phyloP scores from a whole-genome alignment of 2,888 invertebrate genomes.

The Coenonympha arcania region DNA sequence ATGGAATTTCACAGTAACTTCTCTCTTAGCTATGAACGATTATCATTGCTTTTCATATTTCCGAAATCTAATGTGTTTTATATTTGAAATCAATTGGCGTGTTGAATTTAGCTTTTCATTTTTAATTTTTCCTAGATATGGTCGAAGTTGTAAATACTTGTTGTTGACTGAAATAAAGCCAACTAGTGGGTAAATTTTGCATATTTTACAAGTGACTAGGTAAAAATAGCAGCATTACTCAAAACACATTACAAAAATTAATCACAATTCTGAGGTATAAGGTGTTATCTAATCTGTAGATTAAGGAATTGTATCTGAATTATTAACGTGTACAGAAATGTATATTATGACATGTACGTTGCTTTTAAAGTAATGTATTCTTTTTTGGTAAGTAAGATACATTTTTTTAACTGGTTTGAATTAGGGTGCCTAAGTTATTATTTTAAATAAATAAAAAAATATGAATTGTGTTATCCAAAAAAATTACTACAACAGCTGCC shows the following conservation, averaged over 20 bases:
- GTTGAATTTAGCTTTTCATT: slow-evolving; percentile 6
- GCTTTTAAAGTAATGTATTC: background rate
- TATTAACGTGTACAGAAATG: slow-evolving; percentile 7
- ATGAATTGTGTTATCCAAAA: background rate
- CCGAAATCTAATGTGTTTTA: slow-evolving; percentile 9
- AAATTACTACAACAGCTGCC: background rate
- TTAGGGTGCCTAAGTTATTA: no score
- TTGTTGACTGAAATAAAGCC: background rate
- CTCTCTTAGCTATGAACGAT: slow-evolving; percentile 15
- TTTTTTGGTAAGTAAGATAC: no score
- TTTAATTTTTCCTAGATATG: slow-evolving; percentile 1
- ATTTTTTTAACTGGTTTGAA: no score
- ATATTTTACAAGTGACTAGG: slow-evolving; percentile 13
- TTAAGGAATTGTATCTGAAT: slow-evolving; percentile 19
- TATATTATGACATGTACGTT: background rate
- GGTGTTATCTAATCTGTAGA: slow-evolving; percentile 27
- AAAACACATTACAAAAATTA: background rate
- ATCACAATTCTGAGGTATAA: slow-evolving; percentile 10
- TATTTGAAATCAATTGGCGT: slow-evolving; percentile 8
- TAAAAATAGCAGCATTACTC: slow-evolving; percentile 3
- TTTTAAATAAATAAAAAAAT: no score
- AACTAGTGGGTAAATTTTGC: slow-evolving; percentile 1
- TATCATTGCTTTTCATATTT: slow-evolving; percentile 12
- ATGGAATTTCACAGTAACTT: slow-evolving; percentile 70
- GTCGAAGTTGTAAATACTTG: background rate